Base-by-base conservation (phyloP, 2,888 invertebrate species). In the Itoplectis maculator region DNA sequence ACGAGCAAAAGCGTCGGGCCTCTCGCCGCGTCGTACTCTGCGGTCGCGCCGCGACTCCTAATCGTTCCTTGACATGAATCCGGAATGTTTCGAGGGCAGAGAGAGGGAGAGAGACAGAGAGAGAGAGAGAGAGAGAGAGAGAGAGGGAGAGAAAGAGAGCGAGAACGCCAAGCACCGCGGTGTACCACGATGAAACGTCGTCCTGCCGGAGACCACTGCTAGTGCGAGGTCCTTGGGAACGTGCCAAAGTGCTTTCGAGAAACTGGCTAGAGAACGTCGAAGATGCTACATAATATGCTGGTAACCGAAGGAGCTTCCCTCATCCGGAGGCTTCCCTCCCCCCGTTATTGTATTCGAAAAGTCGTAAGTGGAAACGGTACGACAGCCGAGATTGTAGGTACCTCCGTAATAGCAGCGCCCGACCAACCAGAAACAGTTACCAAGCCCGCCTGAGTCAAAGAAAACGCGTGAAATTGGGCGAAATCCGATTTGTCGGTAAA, bases 51-150 rank as follows among this genome's bases (percentile, higher is more conserved):
- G 37, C 15, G 59, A 68, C 73, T 82, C 70, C 84, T 84, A 84
- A 84, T 84, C 84, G 84, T 82, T 85, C 74, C 81, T 81, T 83
- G 83, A 81, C 85, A 84, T 81, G 84, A 82, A 84, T 80, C 69
- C 79, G 75, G 65, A 79, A 84, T 79, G 76, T 79, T 82, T 73
- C 79, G 76, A 76, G 76, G 79, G 76, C 79, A 68, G 56, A 45
- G 63, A 70, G 49, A 29, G 29, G 5, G 29, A 5, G 29, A 29
- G 29, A 29, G 29, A 29, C 29, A 5, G 29, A 29, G 29, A 29
- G 3, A 5, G 29, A 29, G 29, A 29, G 29, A 29, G 3, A 5
- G 29, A 29, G 29, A 29, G 3, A 68, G 56, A 45, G 63, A 70
- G 49, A 29, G 29, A 29, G 29, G 29, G 29, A 29, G 29, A 29